Conservation (phyloP, 1,140 invertebrate species). For the Pissodes strobi region DNA sequence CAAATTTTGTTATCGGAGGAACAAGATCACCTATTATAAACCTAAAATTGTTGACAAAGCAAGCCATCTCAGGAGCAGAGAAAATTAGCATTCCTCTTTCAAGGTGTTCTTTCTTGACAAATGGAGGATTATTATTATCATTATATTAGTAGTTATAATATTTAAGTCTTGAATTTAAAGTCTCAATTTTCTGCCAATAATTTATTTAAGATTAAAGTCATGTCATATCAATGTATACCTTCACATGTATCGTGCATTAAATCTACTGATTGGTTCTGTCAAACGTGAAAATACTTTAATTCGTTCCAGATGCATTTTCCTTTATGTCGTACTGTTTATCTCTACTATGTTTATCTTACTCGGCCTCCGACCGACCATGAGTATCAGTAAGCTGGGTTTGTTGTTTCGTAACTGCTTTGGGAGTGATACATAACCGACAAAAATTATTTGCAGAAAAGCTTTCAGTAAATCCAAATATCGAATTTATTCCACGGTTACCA, state of each 20-base stretch:
- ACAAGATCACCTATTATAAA: background rate
- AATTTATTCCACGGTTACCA: constrained; percentile 1
- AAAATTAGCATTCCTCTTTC: background rate
- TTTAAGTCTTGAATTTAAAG: constrained; percentile 4
- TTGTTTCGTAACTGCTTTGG: background rate
- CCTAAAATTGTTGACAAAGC: background rate
- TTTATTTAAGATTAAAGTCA: background rate
- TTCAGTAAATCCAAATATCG: constrained; percentile 5
- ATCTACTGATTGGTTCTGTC: background rate
- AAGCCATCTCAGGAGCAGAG: background rate
- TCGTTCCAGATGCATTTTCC: background rate
- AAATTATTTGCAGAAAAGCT: constrained; percentile 18
- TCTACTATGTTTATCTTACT: background rate
- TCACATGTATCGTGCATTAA: background rate
- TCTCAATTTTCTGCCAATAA: background rate
- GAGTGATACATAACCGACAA: constrained; percentile 8
- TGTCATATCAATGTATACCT: constrained; percentile 1
- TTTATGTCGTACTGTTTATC: background rate
- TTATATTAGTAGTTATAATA: background rate
- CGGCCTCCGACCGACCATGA: background rate
- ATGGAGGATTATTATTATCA: background rate
- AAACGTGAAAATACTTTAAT: background rate
- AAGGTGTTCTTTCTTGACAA: background rate
- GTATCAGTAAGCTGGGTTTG: constrained; percentile 8
- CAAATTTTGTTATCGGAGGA: background rate